These are phyloP conservation scores for Argyra leucocephala DNA, from an alignment of 2,888 invertebrate genomes.

Conservation along the genomic window DNA sequence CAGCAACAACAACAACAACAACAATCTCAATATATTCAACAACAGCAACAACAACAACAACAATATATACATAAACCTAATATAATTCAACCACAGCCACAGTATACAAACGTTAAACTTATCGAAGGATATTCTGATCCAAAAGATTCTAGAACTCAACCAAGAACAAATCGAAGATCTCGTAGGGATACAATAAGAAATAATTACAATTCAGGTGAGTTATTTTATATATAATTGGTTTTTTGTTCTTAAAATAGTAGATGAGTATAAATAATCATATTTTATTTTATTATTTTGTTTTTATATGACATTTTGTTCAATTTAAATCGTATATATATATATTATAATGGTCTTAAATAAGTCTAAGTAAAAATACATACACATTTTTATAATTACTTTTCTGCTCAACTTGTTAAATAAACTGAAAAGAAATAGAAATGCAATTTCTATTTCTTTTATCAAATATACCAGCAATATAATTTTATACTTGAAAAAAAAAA, in stretches of 20 bases:
- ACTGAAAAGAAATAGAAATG: too few species aligned
- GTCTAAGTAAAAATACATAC: too few species aligned
- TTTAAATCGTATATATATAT: too few species aligned
- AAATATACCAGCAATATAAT: background rate
- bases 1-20: constrained; percentile 19
- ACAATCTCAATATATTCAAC: constrained; percentile 23
- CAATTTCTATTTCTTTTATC: too few species aligned
- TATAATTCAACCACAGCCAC: constrained; percentile 19
- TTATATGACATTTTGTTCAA: too few species aligned
- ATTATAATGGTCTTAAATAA: too few species aligned
- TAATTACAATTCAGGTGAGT: constrained; percentile 41
- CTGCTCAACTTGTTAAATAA: too few species aligned
- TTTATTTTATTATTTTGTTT: too few species aligned
- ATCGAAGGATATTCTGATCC: constrained; percentile 44
- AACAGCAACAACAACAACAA: constrained; percentile 24
- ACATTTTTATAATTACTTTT: too few species aligned
- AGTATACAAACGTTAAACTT: constrained; percentile 40
- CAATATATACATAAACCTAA: constrained; percentile 23
- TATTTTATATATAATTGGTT: background rate
- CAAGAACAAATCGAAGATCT: constrained; percentile 18
- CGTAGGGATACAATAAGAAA: constrained; percentile 32
- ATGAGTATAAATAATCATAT: too few species aligned
- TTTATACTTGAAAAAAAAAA: background rate
- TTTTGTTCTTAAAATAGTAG: too few species aligned
- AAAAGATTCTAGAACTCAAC: constrained; percentile 38